Conservation (phyloP, 2,113 vertebrate species). For the Riparia riparia region DNA sequence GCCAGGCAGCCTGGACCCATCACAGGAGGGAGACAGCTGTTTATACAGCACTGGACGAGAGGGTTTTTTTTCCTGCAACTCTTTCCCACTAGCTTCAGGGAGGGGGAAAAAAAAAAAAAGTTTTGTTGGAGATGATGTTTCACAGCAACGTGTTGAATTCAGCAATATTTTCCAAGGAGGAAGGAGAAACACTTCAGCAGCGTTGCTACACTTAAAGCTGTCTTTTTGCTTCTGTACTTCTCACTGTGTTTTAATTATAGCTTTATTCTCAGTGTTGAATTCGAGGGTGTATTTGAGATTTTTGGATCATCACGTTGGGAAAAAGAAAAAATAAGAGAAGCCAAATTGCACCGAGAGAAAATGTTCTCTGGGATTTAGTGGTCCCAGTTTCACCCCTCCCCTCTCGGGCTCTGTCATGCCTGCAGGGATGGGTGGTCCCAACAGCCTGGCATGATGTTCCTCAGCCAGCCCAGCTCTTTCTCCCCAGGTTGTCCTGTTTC, state of each 20-base stretch:
- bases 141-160: slow-evolving; percentile 2
- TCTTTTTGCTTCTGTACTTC: slow-evolving; percentile 32
- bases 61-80: background rate
- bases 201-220: background rate
- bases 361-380: background rate
- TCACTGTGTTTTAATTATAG: slow-evolving; percentile 47
- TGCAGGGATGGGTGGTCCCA: background rate
- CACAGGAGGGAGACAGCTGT: background rate
- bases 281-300: slow-evolving; percentile 3
- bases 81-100: background rate
- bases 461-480: background rate
- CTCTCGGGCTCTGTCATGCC: background rate
- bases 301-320: background rate
- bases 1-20: background rate
- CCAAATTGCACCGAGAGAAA: background rate
- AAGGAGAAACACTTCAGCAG: background rate
- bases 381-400: background rate
- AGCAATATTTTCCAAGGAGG: slow-evolving; percentile 15
- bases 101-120: background rate
- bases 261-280: background rate
- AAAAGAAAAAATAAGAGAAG: background rate
- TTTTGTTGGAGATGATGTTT: slow-evolving; percentile 3
- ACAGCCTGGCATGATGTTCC: background rate
- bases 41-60: background rate
- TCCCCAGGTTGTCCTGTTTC: background rate